These are phyloP conservation scores for Megaleporinus macrocephalus DNA, from an alignment of 2,113 vertebrate genomes.

Conservation along the genomic window DNA sequence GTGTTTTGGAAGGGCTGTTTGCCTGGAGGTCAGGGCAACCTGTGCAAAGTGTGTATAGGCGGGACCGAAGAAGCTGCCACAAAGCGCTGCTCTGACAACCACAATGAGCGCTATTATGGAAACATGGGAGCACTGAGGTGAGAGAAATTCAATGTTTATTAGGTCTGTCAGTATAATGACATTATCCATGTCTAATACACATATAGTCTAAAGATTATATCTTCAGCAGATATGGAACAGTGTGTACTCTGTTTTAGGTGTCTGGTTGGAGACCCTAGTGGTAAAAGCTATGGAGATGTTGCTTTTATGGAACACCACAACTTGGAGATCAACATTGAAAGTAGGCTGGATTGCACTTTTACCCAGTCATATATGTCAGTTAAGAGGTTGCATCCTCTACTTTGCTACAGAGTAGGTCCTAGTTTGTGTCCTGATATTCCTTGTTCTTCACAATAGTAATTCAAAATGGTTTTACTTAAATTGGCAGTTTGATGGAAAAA, in stretches of 20 bases:
- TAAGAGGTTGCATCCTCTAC: background rate
- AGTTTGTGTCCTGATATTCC: background rate
- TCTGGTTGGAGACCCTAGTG: conserved; percentile 84
- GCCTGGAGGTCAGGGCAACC: conserved; percentile 81
- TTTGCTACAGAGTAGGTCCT: no score
- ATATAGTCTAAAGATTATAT: background rate
- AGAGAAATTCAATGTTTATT: conserved; percentile 4
- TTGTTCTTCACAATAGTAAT: no score
- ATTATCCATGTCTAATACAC: background rate
- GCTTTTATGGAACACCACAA: conserved; percentile 89
- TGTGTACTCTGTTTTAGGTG: conserved; percentile 71
- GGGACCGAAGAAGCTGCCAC: conserved; percentile 77
- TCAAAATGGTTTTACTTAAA: no score
- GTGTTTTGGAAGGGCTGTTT: conserved; percentile 93
- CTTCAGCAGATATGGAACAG: no score
- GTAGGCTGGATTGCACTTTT: conserved; percentile 68
- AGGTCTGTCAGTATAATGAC: background rate
- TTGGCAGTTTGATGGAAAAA: no score
- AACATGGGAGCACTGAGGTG: conserved; percentile 89
- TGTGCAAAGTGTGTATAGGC: conserved; percentile 91
- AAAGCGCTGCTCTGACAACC: conserved; percentile 84
- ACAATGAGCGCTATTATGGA: conserved; percentile 89
- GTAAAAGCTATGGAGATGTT: conserved; percentile 88
- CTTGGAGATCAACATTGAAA: conserved; percentile 82
- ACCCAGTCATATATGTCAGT: background rate